phyloP scores from a whole-genome alignment of 2,888 invertebrate species.

The Heliconius erato region DNA sequence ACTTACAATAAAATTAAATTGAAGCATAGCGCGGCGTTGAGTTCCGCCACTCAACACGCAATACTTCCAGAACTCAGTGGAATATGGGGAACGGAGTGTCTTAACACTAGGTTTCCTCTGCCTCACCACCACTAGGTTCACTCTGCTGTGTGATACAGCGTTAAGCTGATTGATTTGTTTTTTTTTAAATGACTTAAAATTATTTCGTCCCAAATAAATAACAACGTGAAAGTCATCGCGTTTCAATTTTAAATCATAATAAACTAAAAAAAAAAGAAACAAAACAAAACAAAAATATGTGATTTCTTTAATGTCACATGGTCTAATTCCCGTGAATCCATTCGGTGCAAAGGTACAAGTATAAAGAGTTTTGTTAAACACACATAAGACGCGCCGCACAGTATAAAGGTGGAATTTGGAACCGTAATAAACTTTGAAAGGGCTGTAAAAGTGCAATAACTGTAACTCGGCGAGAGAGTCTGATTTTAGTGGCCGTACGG shows the following conservation, averaged over 20 bases:
- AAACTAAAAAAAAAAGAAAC: background rate
- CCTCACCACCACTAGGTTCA: no score
- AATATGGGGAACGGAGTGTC: no score
- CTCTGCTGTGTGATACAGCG: no score
- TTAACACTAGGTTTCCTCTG: no score
- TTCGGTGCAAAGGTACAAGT: slow-evolving; percentile 21
- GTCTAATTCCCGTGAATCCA: slow-evolving; percentile 30
- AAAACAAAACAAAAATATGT: background rate
- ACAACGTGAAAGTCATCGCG: background rate
- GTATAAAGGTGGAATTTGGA: slow-evolving; percentile 77
- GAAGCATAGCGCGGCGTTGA: no score
- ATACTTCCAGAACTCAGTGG: no score
- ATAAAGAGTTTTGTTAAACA: slow-evolving; percentile 71
- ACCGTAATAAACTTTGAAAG: slow-evolving; percentile 85
- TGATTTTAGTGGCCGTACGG: slow-evolving; percentile 81
- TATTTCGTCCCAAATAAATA: no score
- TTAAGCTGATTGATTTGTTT: background rate
- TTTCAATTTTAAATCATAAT: background rate
- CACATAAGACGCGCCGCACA: slow-evolving; percentile 67
- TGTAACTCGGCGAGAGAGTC: slow-evolving; percentile 79
- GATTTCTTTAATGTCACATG: background rate
- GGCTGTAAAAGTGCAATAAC: slow-evolving; percentile 85
- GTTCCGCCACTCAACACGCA: no score
- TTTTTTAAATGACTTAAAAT: no score
- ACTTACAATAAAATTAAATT: no score